Base-by-base conservation (phyloP, 2,888 invertebrate genomes). In the Aquatica leii region DNA sequence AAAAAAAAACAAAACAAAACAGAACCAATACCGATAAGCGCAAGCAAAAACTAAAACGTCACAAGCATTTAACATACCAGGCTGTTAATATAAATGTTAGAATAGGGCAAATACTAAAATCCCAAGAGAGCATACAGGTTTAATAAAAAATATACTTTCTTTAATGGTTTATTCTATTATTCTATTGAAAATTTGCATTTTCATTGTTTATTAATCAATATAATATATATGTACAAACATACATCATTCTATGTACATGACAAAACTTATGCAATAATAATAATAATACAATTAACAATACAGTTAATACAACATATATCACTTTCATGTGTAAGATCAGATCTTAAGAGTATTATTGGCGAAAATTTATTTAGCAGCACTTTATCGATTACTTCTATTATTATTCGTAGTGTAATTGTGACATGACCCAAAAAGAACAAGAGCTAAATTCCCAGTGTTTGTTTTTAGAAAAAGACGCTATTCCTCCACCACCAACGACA, bases 161-260 rank as follows among this genome's bases (percentile, higher is more conserved):
- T 67, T 59, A 61, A 67, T 71, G 71, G 70, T 59, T 71, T 70
- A 59, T 76, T 80, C 81, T 81, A 81, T 80, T 81, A 81, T 81
- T 81, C 81, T 81, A 81, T 81, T 80, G 80, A 81, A 81, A 81
- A 81, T 79, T 76, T 80, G 77, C 77, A 77, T 78, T 73, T 77
- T 77, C 78, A 80, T 78, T 74, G 75, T 75, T 77, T 78, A 78
- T 79, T 77, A 80, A 79, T 81, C 78, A 79, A 80, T 80, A 79
- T 80, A 78, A 78, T 80, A 70, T 74, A 72, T 83, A 82, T 83
- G 79, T 83, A 83, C 82, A 83, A 82, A 82, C 82, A 83, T 83
- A 83, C 82, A 82, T 78, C 70, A 71, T 71, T 70, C 76, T 82
- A 81, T 82, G 78, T 82, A 82, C 80, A 82, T 76, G 75, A 78